Base-by-base conservation (phyloP, 2,797 vertebrate species). In the Sebastiscus albofasciatus region DNA sequence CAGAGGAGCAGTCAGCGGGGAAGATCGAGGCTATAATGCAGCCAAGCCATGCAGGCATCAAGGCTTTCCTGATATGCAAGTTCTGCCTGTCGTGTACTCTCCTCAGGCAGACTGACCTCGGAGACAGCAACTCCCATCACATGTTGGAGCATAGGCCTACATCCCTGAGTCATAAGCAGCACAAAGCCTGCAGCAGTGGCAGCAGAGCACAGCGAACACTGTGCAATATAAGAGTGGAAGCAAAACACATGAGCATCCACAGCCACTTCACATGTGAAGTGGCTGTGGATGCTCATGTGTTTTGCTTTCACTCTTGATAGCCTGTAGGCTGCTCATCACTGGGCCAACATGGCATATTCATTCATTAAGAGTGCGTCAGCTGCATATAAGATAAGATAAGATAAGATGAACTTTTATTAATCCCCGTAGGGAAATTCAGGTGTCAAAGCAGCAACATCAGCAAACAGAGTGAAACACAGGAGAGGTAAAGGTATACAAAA, bases 121-220 rank as follows among this genome's bases (percentile, higher is more conserved):
- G 85, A 88, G 84, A 46, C 88, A 81, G 67, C 86, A 85, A 85
- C 90, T 93, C 81, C 84, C 79, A 92, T 95, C 93, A 94, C 91
- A 94, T 93, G 91, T 80, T 88, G 81, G 73, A 84, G 78, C 86
- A 79, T 78, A 52, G 49, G 49, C 49, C 49, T 52, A 93, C 90
- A 92, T 84, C 82, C 90, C 87, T 93, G 92, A 95, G 96, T 96
- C 93, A 97, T 94, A 90, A 90, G 96, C 96, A 90, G 96, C 96
- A 86, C 96, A 86, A 34, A 9, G 89, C 93, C 92, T 64, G 86
- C 82, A 92, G 91, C 90, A 31, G 67, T 54, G 67, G 72, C 56
- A 56, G 72, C 56, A 56, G 33, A 77, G 69, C 80, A 64, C 61
- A 62, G 20, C 52, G 49, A 18, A 71, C 68, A 29, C 52, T 26